These are phyloP conservation scores for Agapostemon virescens DNA, from an alignment of 2,888 invertebrate species.

Conservation along the genomic window DNA sequence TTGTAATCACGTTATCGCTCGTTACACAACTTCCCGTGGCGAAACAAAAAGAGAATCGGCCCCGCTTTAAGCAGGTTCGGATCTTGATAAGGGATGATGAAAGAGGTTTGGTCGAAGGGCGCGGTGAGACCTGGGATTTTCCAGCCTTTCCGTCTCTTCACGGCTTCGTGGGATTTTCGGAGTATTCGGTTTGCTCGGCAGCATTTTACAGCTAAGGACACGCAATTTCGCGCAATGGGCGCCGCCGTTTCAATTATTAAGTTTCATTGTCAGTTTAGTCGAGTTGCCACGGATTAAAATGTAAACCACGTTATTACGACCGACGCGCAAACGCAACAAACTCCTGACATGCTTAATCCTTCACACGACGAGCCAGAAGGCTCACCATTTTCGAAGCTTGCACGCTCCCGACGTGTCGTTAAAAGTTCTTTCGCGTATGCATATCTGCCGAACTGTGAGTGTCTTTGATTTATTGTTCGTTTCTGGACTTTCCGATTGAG, in stretches of 20 bases:
- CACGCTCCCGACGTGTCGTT: background rate
- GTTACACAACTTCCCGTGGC: background rate
- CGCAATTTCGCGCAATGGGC: conserved; percentile 18
- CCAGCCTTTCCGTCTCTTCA: background rate
- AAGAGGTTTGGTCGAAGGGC: background rate
- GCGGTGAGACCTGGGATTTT: background rate
- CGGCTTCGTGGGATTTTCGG: conserved; percentile 18
- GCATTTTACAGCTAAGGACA: conserved; percentile 24
- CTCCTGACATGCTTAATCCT: conserved; percentile 33
- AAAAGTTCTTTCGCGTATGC: background rate
- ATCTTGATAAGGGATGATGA: conserved; percentile 6
- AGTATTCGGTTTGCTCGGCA: background rate
- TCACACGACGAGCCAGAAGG: conserved; percentile 12
- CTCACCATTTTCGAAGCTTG: conserved; percentile 20
- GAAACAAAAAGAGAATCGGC: background rate
- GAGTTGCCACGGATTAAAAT: conserved; percentile 41
- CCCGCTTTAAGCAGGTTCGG: background rate
- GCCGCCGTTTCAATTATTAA: conserved; percentile 46
- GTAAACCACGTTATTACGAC: conserved; percentile 48
- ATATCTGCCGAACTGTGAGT: background rate
- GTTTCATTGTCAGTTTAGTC: conserved; percentile 40
- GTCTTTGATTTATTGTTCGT: background rate
- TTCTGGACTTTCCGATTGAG: no score
- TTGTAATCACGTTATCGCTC: conserved; percentile 24
- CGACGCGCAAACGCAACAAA: conserved; percentile 26